phyloP scores from a whole-genome alignment of 2,113 vertebrate species.

The Trogon surrucura region DNA sequence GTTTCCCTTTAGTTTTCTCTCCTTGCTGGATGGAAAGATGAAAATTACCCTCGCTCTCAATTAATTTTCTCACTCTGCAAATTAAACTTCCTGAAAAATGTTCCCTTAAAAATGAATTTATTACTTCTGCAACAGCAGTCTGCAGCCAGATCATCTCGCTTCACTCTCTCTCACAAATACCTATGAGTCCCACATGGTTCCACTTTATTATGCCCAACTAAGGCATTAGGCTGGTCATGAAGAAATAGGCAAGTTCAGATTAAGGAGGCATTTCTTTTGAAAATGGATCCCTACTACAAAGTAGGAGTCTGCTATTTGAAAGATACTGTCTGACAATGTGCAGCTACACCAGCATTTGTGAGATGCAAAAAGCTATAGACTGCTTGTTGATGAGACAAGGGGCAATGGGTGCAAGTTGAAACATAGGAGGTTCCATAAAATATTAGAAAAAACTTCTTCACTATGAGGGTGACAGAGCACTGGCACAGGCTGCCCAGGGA shows the following conservation, averaged over 20 bases:
- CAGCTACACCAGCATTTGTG: neutral
- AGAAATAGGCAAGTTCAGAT: neutral
- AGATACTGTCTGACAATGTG: neutral
- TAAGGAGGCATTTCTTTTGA: neutral
- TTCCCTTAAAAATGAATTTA: constrained; percentile 11
- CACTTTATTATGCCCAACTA: neutral
- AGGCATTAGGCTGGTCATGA: neutral
- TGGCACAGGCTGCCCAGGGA: too few species aligned
- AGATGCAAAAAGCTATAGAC: neutral
- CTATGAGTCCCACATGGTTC: neutral
- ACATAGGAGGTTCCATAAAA: too few species aligned
- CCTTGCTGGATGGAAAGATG: constrained; percentile 9
- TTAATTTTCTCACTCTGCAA: constrained; percentile 27
- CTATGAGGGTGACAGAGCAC: too few species aligned
- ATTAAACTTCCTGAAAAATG: constrained; percentile 48
- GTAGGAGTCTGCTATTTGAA: neutral
- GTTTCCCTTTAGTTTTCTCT: neutral
- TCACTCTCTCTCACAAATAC: neutral
- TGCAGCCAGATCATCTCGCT: neutral
- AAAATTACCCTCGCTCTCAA: constrained; percentile 16
- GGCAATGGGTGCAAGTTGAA: too few species aligned
- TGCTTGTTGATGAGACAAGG: neutral
- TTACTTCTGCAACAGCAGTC: constrained; percentile 10
- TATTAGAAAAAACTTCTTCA: too few species aligned
- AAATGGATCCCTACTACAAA: neutral